phyloP scores from a whole-genome alignment of 2,113 vertebrate species.

The Brienomyrus brachyistius region DNA sequence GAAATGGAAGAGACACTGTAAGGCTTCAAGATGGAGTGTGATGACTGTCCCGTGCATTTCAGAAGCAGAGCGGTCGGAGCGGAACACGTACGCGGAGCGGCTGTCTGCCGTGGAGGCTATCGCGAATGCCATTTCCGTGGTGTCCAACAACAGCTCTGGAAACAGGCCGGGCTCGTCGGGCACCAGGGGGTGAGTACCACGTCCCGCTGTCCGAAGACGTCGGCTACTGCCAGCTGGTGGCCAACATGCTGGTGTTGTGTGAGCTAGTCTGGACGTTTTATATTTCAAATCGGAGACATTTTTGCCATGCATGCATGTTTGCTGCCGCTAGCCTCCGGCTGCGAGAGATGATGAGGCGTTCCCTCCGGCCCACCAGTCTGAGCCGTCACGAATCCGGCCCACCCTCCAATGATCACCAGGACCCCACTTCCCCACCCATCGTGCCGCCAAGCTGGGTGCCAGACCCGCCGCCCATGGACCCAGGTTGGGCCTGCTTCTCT shows the following conservation, averaged over 20 bases:
- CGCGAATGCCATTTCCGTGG: conserved; percentile 97
- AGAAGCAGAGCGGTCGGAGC: conserved; percentile 98
- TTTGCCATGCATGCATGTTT: neutral
- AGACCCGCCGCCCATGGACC: conserved; percentile 96
- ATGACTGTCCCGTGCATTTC: conserved; percentile 50
- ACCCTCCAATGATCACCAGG: conserved; percentile 93
- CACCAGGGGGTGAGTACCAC: conserved; percentile 77
- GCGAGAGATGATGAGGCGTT: conserved; percentile 96
- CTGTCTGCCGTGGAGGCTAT: conserved; percentile 97
- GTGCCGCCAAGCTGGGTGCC: conserved; percentile 98
- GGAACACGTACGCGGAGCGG: conserved; percentile 94
- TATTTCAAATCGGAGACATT: neutral
- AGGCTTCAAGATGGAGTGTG: neutral
- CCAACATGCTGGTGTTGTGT: neutral
- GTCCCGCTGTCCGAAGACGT: neutral
- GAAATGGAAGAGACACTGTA: neutral
- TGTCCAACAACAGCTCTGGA: conserved; percentile 95
- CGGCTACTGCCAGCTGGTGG: neutral
- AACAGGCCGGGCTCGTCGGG: conserved; percentile 92
- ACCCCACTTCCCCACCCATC: conserved; percentile 93
- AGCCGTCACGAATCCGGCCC: conserved; percentile 92
- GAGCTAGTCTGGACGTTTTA: neutral
- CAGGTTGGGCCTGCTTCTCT: conserved; percentile 58
- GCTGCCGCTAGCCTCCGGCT: conserved; percentile 74
- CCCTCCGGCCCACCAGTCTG: conserved; percentile 84